Base-by-base conservation (phyloP, 2,113 vertebrate genomes). In the Gymnocephalus cernua region DNA sequence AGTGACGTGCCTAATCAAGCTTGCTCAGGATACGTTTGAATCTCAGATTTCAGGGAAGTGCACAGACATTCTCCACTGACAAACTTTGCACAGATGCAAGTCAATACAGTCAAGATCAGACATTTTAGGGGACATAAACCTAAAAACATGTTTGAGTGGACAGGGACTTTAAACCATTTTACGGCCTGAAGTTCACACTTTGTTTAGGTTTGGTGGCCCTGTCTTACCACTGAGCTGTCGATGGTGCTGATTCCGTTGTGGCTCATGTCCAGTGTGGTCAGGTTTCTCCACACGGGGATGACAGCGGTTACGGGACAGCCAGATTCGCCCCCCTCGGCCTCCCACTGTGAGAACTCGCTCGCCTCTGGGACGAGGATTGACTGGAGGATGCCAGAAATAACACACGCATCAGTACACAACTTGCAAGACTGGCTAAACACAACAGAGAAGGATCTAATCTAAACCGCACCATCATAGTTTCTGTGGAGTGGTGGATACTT, bases 241-340 rank as follows among this genome's bases (percentile, higher is more conserved):
- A 99, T 97, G 92, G 87, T 78, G 38, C 93, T 87, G 91, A 99
- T 97, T 83, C 88, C 85, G 75, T 99, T 99, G 92, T 97, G 96
- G 91, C 98, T 99, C 96, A 99, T 96, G 94, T 99, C 98, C 79
- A 99, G 93, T 1, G 98, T 97, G 19, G 98, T 99, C 89, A 99
- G 92, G 18, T 93, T 95, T 80, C 88, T 96, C 98, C 98, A 99
- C 0, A 94, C 95, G 2, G 98, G 97, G 64, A 99, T 96, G 74
- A 99, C 71, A 0, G 98, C 97, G 0, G 97, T 97, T 82, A 98
- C 96, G 0, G 96, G 95, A 87, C 95, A 95, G 65, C 84, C 95
- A 0, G 95, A 92, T 80, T 94, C 83, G 21, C 87, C 84, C 59
- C 95, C 98, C 91, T 99, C 97, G 12, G 97, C 96, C 79, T 97